Conservation (phyloP, 2,797 vertebrate genomes). For the Myripristis jacobus region DNA sequence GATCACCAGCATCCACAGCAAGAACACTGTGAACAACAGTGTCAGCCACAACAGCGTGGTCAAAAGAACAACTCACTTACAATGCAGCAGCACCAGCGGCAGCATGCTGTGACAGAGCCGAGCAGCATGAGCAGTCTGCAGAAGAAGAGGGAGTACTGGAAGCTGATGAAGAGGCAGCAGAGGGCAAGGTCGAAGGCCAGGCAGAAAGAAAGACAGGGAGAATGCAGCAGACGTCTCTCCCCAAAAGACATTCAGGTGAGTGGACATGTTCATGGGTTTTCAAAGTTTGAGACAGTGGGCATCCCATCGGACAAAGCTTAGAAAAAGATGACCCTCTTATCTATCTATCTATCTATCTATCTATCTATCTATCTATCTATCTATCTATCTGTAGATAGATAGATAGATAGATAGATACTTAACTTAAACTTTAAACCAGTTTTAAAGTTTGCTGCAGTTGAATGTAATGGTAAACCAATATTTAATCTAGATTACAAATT, state of each 20-base stretch:
- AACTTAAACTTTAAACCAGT: too few species aligned
- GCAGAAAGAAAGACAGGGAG: constrained; percentile 55
- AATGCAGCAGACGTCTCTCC: constrained; percentile 24
- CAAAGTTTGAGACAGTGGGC: too few species aligned
- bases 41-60: neutral
- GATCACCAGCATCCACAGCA: constrained; percentile 11
- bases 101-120: neutral
- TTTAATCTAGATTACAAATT: too few species aligned
- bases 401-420: too few species aligned
- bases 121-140: constrained; percentile 69
- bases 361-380: too few species aligned
- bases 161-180: constrained; percentile 86
- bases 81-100: neutral
- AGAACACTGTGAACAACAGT: constrained; percentile 11
- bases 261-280: neutral
- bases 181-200: constrained; percentile 78
- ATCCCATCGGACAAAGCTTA: too few species aligned
- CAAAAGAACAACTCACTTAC: neutral
- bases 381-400: too few species aligned
- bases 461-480: too few species aligned
- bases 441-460: too few species aligned
- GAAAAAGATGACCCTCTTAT: too few species aligned
- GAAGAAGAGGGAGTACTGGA: constrained; percentile 86
- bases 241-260: constrained; percentile 67
- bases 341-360: too few species aligned